Evolutionary conservation across 2,888 invertebrate species (phyloP), one percentile per base, ranked within the genome.

Genomic region (Heliconius cydno): DNA sequence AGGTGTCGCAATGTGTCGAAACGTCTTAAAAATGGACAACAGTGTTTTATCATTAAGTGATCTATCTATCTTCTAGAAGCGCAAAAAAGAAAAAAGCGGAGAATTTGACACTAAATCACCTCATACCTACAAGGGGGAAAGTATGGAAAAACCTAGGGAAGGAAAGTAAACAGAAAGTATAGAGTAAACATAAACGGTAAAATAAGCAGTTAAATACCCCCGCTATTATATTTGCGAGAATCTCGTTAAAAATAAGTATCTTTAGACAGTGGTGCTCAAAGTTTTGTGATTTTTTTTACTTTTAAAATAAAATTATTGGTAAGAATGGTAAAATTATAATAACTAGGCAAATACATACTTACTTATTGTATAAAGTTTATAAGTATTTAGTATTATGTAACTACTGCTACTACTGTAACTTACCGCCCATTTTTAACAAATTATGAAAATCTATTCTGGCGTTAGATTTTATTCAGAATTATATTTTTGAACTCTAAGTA

Each of bases 191-290:
- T 91, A 89, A 90, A 87, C 87, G 86, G 88, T 89, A 90, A 90
- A 92, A 91, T 91, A 92, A 91, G 88, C 90, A 79, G 81, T 82
- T 84, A 84, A 84, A 84, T 81, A 84, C 83, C 79, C 80, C 82
- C 83, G 87, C 87, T 93, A 92, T 93, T 93, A 94, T 94, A 94
- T 95, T 95, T 93, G 94, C 92, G 91, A 89, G 92, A 88, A 92
- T 94, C 92, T 93, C 95, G 94, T 95, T 95, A 95, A 94, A 95
- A 95, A 95, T 95, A 95, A 95, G 94, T 93, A 94, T 94, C 93
- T 86, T 86, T 85, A 84, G 87, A 82, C 90, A 86, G 86, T 85
- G 92, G 87, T 87, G 88, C 90, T 89, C 90, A 93, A 93, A 90
- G 86, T 92, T 72, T 70, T 46, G 12, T 57, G 3, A 25, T 65